These are phyloP conservation scores for Dendrolimus punctatus DNA, from an alignment of 1,140 invertebrate species.

Conservation along the genomic window DNA sequence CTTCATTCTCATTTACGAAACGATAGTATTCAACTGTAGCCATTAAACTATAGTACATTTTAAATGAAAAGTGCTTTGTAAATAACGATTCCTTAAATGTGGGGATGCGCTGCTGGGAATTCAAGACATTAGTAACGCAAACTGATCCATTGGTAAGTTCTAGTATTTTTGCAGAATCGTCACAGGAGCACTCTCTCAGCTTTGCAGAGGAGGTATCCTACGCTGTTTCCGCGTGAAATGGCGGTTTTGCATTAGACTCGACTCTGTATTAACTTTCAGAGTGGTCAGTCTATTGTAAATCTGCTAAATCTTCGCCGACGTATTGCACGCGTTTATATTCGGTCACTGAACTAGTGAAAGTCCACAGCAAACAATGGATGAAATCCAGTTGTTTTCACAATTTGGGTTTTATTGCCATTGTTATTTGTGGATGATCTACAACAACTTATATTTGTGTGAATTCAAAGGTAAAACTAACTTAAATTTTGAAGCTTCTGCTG, in stretches of 20 bases:
- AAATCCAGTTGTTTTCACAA: conserved; percentile 55
- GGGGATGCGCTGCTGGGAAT: too few species aligned
- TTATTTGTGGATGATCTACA: conserved; percentile 58
- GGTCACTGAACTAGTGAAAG: conserved; percentile 30
- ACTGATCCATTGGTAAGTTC: too few species aligned
- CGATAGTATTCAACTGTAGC: too few species aligned
- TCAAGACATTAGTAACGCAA: too few species aligned
- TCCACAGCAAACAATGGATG: conserved; percentile 59
- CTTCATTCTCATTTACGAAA: too few species aligned
- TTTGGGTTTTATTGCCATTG: conserved; percentile 61
- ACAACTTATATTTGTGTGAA: conserved; percentile 18
- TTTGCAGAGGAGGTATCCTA: neutral
- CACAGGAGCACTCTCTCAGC: neutral
- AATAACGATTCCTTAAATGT: too few species aligned
- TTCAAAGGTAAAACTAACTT: conserved; percentile 3
- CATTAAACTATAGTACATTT: too few species aligned
- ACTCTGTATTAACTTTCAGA: conserved; percentile 42
- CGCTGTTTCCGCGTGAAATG: neutral
- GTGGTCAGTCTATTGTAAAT: conserved; percentile 37
- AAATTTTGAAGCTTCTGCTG: neutral
- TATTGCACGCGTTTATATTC: conserved; percentile 14
- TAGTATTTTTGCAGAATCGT: neutral
- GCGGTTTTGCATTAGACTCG: conserved; percentile 44
- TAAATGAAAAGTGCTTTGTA: too few species aligned
- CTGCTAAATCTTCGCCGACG: conserved; percentile 30